phyloP scores from a whole-genome alignment of 2,888 invertebrate species.

The Epicampocera succincta region DNA sequence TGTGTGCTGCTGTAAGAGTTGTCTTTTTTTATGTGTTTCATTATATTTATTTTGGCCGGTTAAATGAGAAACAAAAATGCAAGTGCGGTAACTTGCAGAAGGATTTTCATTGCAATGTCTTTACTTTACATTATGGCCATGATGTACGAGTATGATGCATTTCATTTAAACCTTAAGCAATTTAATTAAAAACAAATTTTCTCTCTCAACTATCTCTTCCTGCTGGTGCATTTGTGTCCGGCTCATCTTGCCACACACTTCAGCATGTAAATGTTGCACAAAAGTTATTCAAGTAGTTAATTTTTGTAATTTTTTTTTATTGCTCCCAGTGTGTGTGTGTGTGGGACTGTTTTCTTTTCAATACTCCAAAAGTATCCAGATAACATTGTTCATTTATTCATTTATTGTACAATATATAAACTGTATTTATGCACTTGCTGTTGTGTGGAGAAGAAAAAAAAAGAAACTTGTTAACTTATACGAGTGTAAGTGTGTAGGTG shows the following conservation, averaged over 20 bases:
- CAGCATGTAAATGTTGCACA: constrained; percentile 49
- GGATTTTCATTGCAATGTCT: constrained; percentile 34
- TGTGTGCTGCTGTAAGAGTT: background rate
- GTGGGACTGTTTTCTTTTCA: constrained; percentile 16
- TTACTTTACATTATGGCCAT: constrained; percentile 32
- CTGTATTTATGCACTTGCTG: constrained; percentile 18
- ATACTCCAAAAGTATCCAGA: constrained; percentile 26
- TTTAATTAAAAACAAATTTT: constrained; percentile 70
- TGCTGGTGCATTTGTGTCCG: constrained; percentile 40
- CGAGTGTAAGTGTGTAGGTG: constrained; percentile 1
- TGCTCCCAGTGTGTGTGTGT: background rate
- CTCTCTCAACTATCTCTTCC: constrained; percentile 22
- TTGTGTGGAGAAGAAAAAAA: background rate
- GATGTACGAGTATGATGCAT: constrained; percentile 51
- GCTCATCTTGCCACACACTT: constrained; percentile 43
- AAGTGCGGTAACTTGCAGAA: constrained; percentile 2
- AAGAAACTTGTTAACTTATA: background rate
- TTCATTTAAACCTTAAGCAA: constrained; percentile 67
- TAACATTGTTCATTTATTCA: constrained; percentile 34
- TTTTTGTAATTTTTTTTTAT: constrained; percentile 28
- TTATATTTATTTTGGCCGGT: constrained; percentile 23
- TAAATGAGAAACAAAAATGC: constrained; percentile 20
- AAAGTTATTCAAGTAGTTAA: constrained; percentile 63
- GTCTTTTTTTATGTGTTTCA: constrained; percentile 5
- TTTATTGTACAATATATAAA: constrained; percentile 31